Base-by-base conservation (phyloP, 2,888 invertebrate genomes). In the Pecten maximus region DNA sequence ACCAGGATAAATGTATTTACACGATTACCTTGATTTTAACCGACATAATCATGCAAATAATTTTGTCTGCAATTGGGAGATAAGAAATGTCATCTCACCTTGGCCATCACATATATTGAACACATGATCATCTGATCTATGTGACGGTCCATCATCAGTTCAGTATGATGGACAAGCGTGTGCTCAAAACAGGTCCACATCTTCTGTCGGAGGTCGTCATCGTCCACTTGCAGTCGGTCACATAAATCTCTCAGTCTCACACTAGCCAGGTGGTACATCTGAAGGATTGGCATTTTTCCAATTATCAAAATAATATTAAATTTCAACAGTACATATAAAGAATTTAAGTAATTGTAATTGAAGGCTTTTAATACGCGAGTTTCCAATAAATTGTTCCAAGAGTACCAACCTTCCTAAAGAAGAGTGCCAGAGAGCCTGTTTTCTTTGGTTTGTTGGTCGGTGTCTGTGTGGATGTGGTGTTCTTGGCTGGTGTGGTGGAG, bases 51-150 rank as follows among this genome's bases (percentile, higher is more conserved):
- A n/a, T n/a, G n/a, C n/a, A n/a, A n/a, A n/a, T n/a, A n/a, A n/a
- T n/a, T n/a, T n/a, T n/a, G n/a, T n/a, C n/a, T n/a, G n/a, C n/a
- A n/a, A n/a, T n/a, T n/a, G n/a, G n/a, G n/a, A n/a, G n/a, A n/a
- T n/a, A n/a, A n/a, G n/a, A n/a, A n/a, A n/a, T 40, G 16, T 89
- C 40, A 19, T 44, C 93, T 89, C 74, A 98, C 98, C 97, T 98
- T 98, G 96, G 98, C 98, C 95, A 99, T 98, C 92, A 99, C 98
- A 97, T 99, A 99, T 93, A 99, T 98, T 92, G 99, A 98, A 97
- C 99, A 99, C 99, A 99, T 99, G 89, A 99, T 97, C 93, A 99
- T 98, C 97, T 99, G 99, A 97, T 99, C 99, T 48, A 99, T 97
- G 97, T 99, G 99, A 4, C 99, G 97, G 97, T 99, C 99, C 94